Conservation (phyloP, 2,113 vertebrate genomes). For the Spilogale gracilis region DNA sequence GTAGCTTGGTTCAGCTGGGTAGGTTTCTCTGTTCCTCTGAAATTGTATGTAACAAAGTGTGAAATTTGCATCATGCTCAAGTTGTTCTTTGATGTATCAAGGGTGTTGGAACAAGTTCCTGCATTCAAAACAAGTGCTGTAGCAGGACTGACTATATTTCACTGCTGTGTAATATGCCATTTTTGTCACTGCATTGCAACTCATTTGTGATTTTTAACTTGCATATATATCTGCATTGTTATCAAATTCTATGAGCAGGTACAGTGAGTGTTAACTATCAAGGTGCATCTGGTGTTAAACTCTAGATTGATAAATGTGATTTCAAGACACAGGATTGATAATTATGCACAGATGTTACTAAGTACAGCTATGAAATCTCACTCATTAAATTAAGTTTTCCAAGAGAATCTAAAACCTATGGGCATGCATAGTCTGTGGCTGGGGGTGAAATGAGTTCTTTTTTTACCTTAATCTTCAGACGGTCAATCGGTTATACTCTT, state of each 20-base stretch:
- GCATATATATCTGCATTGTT: neutral
- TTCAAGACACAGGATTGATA: neutral
- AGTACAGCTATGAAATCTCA: neutral
- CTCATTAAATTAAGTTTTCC: neutral
- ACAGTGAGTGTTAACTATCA: neutral
- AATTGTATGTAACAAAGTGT: neutral
- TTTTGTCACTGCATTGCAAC: neutral
- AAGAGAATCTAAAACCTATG: conserved; percentile 12
- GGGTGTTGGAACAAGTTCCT: neutral
- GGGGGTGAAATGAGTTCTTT: neutral
- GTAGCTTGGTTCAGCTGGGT: neutral
- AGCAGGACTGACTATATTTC: neutral
- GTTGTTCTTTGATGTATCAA: neutral
- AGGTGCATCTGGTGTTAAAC: neutral
- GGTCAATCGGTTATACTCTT: neutral
- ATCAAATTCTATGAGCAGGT: neutral
- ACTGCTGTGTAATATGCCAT: neutral
- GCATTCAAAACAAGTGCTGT: neutral
- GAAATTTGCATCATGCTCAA: neutral
- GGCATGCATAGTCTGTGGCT: neutral
- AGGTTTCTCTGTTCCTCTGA: conserved; percentile 7
- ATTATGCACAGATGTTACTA: neutral
- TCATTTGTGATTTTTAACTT: neutral
- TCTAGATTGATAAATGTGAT: conserved; percentile 24
- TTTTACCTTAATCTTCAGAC: neutral